phyloP scores from a whole-genome alignment of 64 coral and sea anemone genomes.

The Platygyra sinensis region DNA sequence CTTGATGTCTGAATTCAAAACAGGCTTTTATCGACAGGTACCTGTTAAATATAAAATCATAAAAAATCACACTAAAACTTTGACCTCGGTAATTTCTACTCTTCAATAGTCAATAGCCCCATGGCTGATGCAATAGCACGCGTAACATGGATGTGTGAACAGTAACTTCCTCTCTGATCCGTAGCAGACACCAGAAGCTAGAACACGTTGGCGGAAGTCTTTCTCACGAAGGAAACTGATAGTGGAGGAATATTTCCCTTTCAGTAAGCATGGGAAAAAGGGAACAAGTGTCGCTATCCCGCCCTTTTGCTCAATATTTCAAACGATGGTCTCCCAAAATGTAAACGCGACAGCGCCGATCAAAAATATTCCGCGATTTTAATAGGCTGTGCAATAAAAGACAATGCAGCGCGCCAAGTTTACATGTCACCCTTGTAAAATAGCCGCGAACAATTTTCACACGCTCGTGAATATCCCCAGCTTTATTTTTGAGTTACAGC shows the following conservation, averaged over 20 bases:
- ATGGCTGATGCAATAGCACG: slow-evolving; percentile 30
- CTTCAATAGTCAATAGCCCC: neutral
- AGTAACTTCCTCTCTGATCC: neutral
- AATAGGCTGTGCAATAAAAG: neutral
- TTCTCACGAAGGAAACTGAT: neutral
- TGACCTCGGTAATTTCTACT: neutral
- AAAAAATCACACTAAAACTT: neutral
- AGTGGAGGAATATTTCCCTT: neutral
- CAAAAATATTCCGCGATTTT: neutral
- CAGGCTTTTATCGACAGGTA: neutral
- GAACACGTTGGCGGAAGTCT: neutral
- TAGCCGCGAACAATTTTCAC: neutral
- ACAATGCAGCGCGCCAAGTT: neutral
- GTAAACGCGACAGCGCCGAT: neutral
- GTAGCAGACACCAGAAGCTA: too few relatives aligned
- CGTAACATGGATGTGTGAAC: neutral
- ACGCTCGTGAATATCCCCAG: neutral
- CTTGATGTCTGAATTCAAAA: too few relatives aligned
- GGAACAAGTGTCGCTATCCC: neutral
- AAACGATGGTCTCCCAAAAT: neutral
- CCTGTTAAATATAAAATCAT: neutral
- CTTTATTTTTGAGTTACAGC: neutral
- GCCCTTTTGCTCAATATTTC: neutral
- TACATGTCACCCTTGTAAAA: neutral
- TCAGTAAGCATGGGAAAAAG: neutral